A percentile compares a stretch with the other conserved stretches of the same genome.
Evolutionary conservation across 2,888 invertebrate genomes (phyloP).

Genomic region (Acanthosepion lycidas): DNA sequence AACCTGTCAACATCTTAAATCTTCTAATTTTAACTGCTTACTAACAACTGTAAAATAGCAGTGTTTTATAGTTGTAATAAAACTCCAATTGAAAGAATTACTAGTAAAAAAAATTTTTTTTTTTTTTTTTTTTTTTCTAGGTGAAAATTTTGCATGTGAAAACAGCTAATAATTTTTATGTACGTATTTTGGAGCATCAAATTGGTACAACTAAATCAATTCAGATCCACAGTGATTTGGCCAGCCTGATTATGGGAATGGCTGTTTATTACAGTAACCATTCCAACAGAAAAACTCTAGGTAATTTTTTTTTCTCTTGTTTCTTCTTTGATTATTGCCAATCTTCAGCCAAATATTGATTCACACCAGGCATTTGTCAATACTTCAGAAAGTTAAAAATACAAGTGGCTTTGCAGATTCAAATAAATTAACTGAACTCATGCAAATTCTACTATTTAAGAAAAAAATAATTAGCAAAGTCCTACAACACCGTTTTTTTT

Average conservation of each 20-base stretch:
- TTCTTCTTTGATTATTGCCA: neutral
- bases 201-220: conserved; percentile 47
- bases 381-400: too few species aligned
- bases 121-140: conserved; percentile 25
- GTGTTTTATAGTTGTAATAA: too few species aligned
- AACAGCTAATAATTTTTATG: conserved; percentile 81
- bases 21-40: too few species aligned
- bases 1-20: too few species aligned
- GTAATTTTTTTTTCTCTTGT: conserved; percentile 52
- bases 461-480: too few species aligned
- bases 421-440: too few species aligned
- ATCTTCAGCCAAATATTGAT: neutral
- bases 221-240: conserved; percentile 53
- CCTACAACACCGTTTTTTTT: too few species aligned
- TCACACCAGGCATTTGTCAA: neutral
- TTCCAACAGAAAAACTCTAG: conserved; percentile 54
- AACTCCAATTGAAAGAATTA: too few species aligned
- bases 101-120: neutral
- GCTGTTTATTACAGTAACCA: conserved; percentile 54
- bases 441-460: too few species aligned
- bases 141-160: conserved; percentile 77
- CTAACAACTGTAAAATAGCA: too few species aligned
- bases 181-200: conserved; percentile 77
- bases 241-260: conserved; percentile 56
- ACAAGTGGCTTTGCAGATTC: too few species aligned